phyloP scores from a whole-genome alignment of 2,113 vertebrate genomes.

The Paratilapia polleni region DNA sequence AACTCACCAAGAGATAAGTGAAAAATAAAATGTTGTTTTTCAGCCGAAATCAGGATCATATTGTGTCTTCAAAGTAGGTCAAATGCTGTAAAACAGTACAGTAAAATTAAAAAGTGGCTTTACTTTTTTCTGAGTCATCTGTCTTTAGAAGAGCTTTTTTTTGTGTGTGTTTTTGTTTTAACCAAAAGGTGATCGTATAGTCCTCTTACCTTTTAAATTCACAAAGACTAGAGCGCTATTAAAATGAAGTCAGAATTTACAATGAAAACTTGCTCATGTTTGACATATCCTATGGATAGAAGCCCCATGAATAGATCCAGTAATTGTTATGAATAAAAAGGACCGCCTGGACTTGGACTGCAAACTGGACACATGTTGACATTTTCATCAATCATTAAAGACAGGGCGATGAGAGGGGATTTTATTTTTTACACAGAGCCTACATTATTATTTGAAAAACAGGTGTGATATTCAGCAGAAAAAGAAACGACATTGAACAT shows the following conservation, averaged over 20 bases:
- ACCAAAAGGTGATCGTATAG: neutral
- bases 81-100: constrained; percentile 19
- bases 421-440: constrained; percentile 27
- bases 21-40: constrained; percentile 34
- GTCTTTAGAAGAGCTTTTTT: neutral
- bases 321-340: constrained; percentile 31
- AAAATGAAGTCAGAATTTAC: neutral
- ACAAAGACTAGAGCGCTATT: neutral
- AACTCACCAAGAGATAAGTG: constrained; percentile 60
- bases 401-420: constrained; percentile 35
- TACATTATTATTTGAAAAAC: neutral
- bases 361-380: constrained; percentile 70
- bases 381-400: constrained; percentile 79
- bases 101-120: neutral
- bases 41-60: constrained; percentile 38
- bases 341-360: constrained; percentile 57
- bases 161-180: neutral
- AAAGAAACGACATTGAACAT: neutral
- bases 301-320: constrained; percentile 6
- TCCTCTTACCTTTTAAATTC: constrained; percentile 29
- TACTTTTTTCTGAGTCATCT: neutral
- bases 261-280: constrained; percentile 13
- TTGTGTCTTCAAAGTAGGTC: constrained; percentile 8
- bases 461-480: neutral
- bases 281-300: constrained; percentile 1